Conservation (phyloP, 1,140 invertebrate genomes). For the Hirudo medicinalis region DNA sequence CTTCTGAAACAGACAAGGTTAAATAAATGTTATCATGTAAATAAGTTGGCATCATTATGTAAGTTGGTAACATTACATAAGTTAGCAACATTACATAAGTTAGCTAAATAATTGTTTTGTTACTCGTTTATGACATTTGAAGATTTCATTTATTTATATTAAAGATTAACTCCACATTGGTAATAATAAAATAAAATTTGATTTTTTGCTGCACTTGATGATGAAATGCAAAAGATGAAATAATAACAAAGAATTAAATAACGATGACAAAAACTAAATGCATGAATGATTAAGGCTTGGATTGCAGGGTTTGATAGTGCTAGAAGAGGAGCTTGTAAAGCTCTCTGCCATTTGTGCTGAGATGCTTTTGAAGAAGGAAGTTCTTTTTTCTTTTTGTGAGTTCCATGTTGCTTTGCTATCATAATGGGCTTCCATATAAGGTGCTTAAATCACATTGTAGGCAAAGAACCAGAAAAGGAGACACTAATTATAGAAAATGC, state of each 20-base stretch:
- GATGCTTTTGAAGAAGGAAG: conserved; percentile 71
- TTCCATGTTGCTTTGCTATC: background rate
- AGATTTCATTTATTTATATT: background rate
- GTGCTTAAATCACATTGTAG: conserved; percentile 24
- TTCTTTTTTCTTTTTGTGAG: conserved; percentile 54
- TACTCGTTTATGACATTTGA: background rate
- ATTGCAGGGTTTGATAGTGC: conserved; percentile 50
- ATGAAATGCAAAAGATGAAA: no score
- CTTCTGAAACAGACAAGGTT: conserved; percentile 16
- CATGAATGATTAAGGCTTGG: background rate
- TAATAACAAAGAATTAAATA: no score
- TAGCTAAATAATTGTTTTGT: conserved; percentile 19
- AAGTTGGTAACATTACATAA: no score
- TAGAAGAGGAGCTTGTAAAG: conserved; percentile 81
- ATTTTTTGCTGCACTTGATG: no score
- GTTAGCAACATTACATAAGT: no score
- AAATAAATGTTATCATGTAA: conserved; percentile 10
- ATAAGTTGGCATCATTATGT: no score
- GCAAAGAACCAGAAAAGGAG: conserved; percentile 57
- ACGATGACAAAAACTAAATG: background rate
- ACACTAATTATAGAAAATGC: conserved; percentile 58
- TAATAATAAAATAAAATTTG: background rate
- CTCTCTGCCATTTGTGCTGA: conserved; percentile 77
- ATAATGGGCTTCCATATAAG: background rate
- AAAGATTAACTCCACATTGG: background rate